These are phyloP conservation scores for Sympetrum striolatum DNA, from an alignment of 2,888 invertebrate genomes.

Conservation along the genomic window DNA sequence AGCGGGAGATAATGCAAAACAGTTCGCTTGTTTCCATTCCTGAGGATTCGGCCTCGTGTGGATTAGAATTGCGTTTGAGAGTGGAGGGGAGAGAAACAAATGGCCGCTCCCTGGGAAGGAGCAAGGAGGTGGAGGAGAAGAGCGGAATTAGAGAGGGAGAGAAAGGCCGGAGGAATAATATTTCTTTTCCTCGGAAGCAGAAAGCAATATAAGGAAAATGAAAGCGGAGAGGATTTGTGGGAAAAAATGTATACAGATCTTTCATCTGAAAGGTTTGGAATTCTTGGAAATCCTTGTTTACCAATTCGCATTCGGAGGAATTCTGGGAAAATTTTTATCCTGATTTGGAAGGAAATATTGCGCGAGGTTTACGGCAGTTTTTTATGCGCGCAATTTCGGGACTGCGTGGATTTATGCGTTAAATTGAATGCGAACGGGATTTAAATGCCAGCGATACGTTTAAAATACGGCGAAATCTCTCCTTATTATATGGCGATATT, in stretches of 20 bases:
- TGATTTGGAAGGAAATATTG: neutral
- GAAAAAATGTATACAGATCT: neutral
- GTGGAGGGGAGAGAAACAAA: neutral
- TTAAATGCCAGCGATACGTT: too few species aligned
- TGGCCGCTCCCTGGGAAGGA: neutral
- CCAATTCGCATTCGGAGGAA: neutral
- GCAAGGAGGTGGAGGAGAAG: neutral
- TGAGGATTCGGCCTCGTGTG: neutral
- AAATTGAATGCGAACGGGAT: too few species aligned
- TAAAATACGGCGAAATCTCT: too few species aligned
- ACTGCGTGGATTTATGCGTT: too few species aligned
- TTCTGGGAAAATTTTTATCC: neutral
- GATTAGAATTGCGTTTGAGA: neutral
- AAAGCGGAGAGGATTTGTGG: neutral
- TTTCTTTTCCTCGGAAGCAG: neutral
- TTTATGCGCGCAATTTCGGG: too few species aligned
- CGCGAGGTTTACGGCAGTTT: neutral
- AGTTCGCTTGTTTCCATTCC: neutral
- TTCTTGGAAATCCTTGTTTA: neutral
- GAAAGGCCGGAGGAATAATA: neutral
- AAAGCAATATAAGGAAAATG: neutral
- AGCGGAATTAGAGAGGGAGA: neutral
- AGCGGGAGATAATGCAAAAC: conserved; percentile 21
- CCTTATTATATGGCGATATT: too few species aligned
- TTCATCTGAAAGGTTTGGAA: neutral